Conservation (phyloP, 2,888 invertebrate species). For the Nycteola revayana region DNA sequence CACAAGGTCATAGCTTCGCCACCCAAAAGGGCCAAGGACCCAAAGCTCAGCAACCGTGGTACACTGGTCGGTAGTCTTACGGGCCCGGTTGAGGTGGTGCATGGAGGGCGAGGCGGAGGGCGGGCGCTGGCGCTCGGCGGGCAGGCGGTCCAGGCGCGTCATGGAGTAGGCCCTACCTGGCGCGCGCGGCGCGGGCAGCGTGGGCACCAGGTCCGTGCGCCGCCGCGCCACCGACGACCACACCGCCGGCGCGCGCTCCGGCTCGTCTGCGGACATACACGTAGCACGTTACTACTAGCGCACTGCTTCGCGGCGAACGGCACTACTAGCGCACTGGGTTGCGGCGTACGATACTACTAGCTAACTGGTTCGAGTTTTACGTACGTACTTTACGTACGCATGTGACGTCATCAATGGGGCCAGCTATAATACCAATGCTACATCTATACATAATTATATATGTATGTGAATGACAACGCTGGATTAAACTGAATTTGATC, state of each 20-base stretch:
- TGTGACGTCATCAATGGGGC: too few species aligned
- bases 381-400: too few species aligned
- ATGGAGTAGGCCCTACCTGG: constrained; percentile 94
- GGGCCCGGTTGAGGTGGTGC: constrained; percentile 66
- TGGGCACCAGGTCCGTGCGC: constrained; percentile 95
- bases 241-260: constrained; percentile 78
- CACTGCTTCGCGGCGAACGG: too few species aligned
- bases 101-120: constrained; percentile 55
- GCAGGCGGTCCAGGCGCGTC: constrained; percentile 90
- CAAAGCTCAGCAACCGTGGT: constrained; percentile 14
- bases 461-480: too few species aligned
- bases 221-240: constrained; percentile 92
- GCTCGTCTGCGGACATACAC: constrained; percentile 61
- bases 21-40: constrained; percentile 9
- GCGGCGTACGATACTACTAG: too few species aligned
- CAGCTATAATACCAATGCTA: too few species aligned
- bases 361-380: too few species aligned
- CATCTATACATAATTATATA: too few species aligned
- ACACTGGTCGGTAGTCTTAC: constrained; percentile 45
- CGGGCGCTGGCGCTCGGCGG: constrained; percentile 43
- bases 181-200: constrained; percentile 85
- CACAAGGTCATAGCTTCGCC: constrained; percentile 1
- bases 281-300: too few species aligned
- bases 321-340: too few species aligned
- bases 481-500: too few species aligned